Conservation (phyloP, 2,888 invertebrate genomes). For the Phortica okadai region DNA sequence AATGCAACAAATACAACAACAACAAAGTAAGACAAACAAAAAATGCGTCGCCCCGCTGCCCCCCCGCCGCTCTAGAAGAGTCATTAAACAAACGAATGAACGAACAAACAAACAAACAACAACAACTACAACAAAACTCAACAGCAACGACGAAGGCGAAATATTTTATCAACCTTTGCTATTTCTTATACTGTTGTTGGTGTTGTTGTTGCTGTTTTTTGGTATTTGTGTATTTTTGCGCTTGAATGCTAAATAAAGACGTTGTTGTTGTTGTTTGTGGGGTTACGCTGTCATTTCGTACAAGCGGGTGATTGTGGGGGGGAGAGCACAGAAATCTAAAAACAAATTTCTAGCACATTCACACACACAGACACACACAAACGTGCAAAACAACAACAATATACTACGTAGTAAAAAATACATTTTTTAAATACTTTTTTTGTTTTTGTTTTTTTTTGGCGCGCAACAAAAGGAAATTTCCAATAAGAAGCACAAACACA, state of each 20-base stretch:
- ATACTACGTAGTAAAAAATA: conserved; percentile 53
- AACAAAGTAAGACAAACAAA: conserved; percentile 67
- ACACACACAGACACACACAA: too few species aligned
- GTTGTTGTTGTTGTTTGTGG: neutral
- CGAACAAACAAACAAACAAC: conserved; percentile 59
- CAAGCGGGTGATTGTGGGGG: neutral
- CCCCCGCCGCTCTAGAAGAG: conserved; percentile 23
- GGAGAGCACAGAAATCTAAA: conserved; percentile 12
- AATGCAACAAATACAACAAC: conserved; percentile 39
- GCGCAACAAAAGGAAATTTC: conserved; percentile 38
- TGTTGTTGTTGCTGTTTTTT: conserved; percentile 1
- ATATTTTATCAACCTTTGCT: conserved; percentile 53
- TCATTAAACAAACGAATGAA: conserved; percentile 55
- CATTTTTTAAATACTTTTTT: conserved; percentile 31
- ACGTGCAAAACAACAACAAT: neutral
- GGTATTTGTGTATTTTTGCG: conserved; percentile 56
- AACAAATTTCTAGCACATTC: conserved; percentile 37
- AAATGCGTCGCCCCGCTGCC: conserved; percentile 43
- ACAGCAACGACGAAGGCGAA: conserved; percentile 49
- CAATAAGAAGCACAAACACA: conserved; percentile 9
- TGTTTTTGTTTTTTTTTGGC: conserved; percentile 51
- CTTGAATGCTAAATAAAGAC: conserved; percentile 29
- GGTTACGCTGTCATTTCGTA: neutral
- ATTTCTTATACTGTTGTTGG: conserved; percentile 8
- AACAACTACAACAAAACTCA: conserved; percentile 38